A percentile compares a stretch with the other conserved stretches of the same genome.
Conservation (phyloP, 2,888 invertebrate genomes). For the Cephus pulcher region DNA sequence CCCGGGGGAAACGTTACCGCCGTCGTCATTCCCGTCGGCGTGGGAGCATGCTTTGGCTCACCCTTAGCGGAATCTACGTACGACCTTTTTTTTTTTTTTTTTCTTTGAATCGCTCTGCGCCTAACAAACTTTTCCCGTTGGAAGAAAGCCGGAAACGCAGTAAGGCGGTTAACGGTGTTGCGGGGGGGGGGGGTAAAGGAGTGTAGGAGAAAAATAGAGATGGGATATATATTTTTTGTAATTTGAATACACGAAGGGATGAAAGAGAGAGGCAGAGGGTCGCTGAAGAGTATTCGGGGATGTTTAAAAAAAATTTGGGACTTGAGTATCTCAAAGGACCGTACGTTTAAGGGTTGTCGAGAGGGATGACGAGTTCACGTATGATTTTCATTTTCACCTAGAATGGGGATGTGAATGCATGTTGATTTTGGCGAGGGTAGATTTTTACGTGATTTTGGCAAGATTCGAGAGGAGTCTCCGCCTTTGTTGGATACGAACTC, state of each 20-base stretch:
- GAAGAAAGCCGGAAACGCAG: not conserved
- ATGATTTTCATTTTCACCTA: not conserved
- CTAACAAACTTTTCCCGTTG: not conserved
- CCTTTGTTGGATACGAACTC: slow-evolving; percentile 1
- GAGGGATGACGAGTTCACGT: not conserved
- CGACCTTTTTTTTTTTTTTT: not conserved
- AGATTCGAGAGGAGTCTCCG: not conserved
- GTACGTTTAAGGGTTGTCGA: not conserved
- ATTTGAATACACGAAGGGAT: not conserved
- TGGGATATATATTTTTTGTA: not conserved
- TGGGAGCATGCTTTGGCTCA: not conserved
- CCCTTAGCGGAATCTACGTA: not conserved
- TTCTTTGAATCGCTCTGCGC: not conserved
- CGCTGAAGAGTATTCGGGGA: not conserved
- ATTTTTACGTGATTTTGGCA: not conserved
- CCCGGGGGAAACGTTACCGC: slow-evolving; percentile 46
- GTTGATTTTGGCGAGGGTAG: not conserved
- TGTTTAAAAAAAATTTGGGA: not conserved
- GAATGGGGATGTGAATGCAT: not conserved
- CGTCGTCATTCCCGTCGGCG: not conserved
- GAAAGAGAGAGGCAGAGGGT: not conserved
- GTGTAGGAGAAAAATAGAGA: not conserved
- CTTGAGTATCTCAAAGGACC: not conserved
- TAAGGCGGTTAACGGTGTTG: not conserved
- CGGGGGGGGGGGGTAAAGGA: not conserved